phyloP scores from a whole-genome alignment of 2,113 vertebrate species.

The Macrotis lagotis region DNA sequence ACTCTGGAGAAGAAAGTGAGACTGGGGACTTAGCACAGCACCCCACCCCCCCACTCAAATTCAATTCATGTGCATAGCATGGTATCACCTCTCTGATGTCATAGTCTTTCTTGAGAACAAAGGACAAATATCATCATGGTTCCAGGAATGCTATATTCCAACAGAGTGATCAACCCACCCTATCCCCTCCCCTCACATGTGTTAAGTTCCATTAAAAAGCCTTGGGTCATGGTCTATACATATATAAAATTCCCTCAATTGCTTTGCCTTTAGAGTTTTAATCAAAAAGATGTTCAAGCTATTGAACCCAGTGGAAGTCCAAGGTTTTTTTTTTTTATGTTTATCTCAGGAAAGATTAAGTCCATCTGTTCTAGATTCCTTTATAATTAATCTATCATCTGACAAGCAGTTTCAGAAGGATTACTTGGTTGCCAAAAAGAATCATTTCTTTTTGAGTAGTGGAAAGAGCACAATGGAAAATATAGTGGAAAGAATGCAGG shows the following conservation, averaged over 20 bases:
- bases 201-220: constrained; percentile 16
- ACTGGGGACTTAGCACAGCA: too few relatives aligned
- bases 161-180: neutral
- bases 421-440: constrained; percentile 18
- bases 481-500: constrained; percentile 4
- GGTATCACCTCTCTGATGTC: too few relatives aligned
- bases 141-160: constrained; percentile 23
- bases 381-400: constrained; percentile 64
- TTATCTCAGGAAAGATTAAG: constrained; percentile 67
- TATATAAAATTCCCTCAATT: constrained; percentile 23
- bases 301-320: constrained; percentile 57
- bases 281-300: constrained; percentile 50
- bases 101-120: too few relatives aligned
- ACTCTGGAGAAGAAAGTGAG: too few relatives aligned
- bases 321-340: constrained; percentile 43
- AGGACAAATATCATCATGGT: too few relatives aligned
- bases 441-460: constrained; percentile 43
- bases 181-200: neutral
- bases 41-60: too few relatives aligned
- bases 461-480: too few relatives aligned
- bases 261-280: constrained; percentile 41
- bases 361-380: constrained; percentile 67
- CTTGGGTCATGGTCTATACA: constrained; percentile 16
- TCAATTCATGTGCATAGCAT: too few relatives aligned
- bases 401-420: constrained; percentile 62